Conservation (phyloP, 2,113 vertebrate species). For the Apaloderma vittatum region DNA sequence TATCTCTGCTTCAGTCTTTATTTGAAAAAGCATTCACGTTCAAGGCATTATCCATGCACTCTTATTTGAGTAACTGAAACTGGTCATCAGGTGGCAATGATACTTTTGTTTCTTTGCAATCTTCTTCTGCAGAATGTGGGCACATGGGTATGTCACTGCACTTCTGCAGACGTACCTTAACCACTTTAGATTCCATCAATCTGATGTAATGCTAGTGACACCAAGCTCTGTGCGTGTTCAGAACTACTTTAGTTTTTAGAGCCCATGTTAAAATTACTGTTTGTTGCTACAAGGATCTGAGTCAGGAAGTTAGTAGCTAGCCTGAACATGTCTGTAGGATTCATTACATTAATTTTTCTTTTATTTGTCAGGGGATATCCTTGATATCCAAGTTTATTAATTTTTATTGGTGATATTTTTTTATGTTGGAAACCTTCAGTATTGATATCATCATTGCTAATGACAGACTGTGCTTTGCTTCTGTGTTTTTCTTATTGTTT, state of each 20-base stretch:
- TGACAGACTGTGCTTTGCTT: background rate
- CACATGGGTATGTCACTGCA: fast-evolving
- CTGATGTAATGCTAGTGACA: background rate
- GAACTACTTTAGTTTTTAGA: background rate
- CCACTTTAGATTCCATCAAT: background rate
- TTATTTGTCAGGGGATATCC: background rate
- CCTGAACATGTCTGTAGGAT: background rate
- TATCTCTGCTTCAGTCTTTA: background rate
- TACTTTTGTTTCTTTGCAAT: background rate
- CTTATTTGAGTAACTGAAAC: background rate
- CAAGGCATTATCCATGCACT: background rate
- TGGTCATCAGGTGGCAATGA: background rate
- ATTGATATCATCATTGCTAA: background rate
- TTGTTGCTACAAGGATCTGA: background rate
- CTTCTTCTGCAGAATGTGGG: background rate
- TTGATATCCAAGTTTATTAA: background rate
- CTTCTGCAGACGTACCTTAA: background rate
- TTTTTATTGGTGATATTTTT: background rate
- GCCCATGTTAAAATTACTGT: background rate
- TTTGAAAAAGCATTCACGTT: background rate
- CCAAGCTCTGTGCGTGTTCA: background rate
- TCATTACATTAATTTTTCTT: background rate
- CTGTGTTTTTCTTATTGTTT: background rate
- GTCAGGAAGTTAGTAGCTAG: background rate
- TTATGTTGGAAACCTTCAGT: background rate